Evolutionary conservation across 2,113 vertebrate genomes (phyloP).

Genomic region (Coregonus clupeaformis): DNA sequence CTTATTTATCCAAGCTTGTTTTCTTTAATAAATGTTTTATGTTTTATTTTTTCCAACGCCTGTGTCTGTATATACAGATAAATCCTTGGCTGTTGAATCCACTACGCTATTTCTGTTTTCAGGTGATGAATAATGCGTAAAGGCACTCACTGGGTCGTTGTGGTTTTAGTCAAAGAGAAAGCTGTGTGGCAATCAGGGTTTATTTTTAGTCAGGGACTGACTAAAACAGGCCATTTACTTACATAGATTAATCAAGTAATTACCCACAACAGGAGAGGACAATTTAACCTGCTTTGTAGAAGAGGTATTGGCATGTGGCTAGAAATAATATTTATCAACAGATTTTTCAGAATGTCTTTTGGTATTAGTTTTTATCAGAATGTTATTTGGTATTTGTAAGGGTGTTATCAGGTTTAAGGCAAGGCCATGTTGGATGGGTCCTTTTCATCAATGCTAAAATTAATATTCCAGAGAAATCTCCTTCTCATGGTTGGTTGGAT

Average conservation of each 20-base stretch:
- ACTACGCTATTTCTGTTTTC: slow-evolving; percentile 27
- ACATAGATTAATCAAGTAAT: slow-evolving; percentile 22
- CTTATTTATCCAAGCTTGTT: too few species aligned
- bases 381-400: not conserved
- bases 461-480: slow-evolving; percentile 28
- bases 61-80: slow-evolving; percentile 12
- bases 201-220: slow-evolving; percentile 13
- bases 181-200: slow-evolving; percentile 11
- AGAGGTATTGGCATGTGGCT: not conserved
- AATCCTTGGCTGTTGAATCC: slow-evolving; percentile 27
- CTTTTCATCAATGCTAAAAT: slow-evolving; percentile 24
- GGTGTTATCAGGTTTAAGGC: slow-evolving; percentile 36
- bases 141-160: not conserved
- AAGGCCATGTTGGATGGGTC: not conserved
- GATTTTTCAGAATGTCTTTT: not conserved
- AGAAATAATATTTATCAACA: not conserved
- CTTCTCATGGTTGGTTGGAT: slow-evolving; percentile 8
- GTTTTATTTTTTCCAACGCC: slow-evolving; percentile 25
- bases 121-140: slow-evolving; percentile 26
- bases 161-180: not conserved
- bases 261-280: not conserved
- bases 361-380: not conserved
- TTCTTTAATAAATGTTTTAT: slow-evolving; percentile 29
- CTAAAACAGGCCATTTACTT: slow-evolving; percentile 5
- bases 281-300: not conserved